Percentiles rank a stretch among this genome's conserved stretches.
These are phyloP conservation scores for Arrhamphus sclerolepis DNA, from an alignment of 2,797 vertebrate genomes.

Conservation along the genomic window DNA sequence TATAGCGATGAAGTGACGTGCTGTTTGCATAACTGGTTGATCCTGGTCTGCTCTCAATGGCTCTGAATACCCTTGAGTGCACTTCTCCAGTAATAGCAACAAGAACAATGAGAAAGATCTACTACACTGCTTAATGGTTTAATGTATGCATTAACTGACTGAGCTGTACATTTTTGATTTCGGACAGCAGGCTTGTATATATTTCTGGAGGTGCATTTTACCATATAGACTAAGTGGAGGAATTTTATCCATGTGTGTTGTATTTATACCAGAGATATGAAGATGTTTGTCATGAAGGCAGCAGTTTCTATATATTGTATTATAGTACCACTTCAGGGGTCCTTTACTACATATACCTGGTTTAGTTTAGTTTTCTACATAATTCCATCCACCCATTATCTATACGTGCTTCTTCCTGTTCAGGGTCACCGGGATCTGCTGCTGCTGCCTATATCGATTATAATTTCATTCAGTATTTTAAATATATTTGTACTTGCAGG, in stretches of 20 bases:
- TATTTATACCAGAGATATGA: conserved; percentile 33
- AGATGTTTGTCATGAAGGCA: conserved; percentile 27
- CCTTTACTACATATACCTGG: conserved; percentile 1
- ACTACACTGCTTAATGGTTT: conserved; percentile 53
- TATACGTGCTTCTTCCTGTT: too few species aligned
- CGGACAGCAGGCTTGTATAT: conserved; percentile 18
- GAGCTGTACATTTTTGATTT: conserved; percentile 20
- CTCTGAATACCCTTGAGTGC: conserved; percentile 67
- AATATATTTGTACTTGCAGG: background rate
- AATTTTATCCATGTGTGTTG: conserved; percentile 13
- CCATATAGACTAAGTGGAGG: background rate
- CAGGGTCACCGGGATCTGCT: too few species aligned
- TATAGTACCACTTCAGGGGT: conserved; percentile 37
- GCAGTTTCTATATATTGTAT: conserved; percentile 31
- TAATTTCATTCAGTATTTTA: conserved; percentile 15
- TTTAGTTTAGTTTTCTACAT: background rate
- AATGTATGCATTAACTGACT: conserved; percentile 60
- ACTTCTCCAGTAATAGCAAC: conserved; percentile 63
- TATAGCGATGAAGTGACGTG: conserved; percentile 21
- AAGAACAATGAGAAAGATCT: conserved; percentile 62
- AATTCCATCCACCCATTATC: too few species aligned
- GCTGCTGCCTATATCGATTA: too few species aligned
- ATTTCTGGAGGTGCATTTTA: conserved; percentile 28
- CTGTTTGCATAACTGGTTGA: conserved; percentile 28
- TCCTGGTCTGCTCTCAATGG: conserved; percentile 54